A percentile compares a stretch with the other conserved stretches of the same genome.
phyloP scores from a whole-genome alignment of 2,888 invertebrate species.

The Phragmatobia fuliginosa region DNA sequence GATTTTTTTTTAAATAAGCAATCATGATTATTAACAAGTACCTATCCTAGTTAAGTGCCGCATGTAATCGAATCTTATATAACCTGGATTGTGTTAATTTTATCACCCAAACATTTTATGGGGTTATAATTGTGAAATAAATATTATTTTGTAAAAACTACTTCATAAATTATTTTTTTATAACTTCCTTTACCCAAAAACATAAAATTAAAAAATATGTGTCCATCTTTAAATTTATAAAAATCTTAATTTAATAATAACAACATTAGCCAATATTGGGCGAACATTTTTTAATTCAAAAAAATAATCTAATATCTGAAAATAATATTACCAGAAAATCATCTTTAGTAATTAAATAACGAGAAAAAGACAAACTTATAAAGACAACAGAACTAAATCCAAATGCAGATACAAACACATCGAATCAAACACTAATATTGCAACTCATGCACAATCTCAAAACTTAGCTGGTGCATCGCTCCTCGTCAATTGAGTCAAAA shows the following conservation, averaged over 20 bases:
- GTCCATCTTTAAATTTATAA: neutral
- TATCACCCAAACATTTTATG: constrained; percentile 62
- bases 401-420: constrained; percentile 20
- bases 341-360: neutral
- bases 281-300: neutral
- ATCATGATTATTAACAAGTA: constrained; percentile 64
- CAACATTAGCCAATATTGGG: neutral
- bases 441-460: constrained; percentile 64
- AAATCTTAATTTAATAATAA: neutral
- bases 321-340: neutral
- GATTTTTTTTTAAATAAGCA: constrained; percentile 65
- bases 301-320: neutral
- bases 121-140: constrained; percentile 74
- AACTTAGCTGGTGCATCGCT: constrained; percentile 22
- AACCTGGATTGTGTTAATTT: constrained; percentile 78
- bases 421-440: neutral
- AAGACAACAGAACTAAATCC: neutral
- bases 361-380: neutral
- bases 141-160: constrained; percentile 74
- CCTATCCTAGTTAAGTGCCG: constrained; percentile 67
- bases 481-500: constrained; percentile 71
- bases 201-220: neutral
- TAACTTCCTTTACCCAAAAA: constrained; percentile 1
- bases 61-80: constrained; percentile 73
- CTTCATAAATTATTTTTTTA: constrained; percentile 30